phyloP scores from a whole-genome alignment of 2,797 vertebrate species.

The Pantherophis vulpinus region DNA sequence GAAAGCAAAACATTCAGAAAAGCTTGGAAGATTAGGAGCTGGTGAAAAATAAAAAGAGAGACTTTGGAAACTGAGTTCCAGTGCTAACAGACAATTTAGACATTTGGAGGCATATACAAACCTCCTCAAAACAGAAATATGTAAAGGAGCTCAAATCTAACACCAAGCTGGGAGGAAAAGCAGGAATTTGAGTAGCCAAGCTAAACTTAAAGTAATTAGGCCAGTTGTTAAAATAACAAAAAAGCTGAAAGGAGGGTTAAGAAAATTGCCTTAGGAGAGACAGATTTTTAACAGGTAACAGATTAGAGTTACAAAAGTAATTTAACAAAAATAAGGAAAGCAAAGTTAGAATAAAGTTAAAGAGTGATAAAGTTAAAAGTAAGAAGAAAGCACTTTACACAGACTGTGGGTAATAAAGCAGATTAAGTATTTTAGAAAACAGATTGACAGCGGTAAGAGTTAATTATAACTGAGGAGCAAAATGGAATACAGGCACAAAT shows the following conservation, averaged over 20 bases:
- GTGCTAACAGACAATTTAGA: neutral
- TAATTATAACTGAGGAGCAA: neutral
- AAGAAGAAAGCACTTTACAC: neutral
- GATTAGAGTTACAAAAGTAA: neutral
- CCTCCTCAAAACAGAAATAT: neutral
- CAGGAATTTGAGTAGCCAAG: neutral
- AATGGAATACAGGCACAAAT: neutral
- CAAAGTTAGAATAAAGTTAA: neutral
- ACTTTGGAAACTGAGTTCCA: neutral
- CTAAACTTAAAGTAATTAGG: neutral
- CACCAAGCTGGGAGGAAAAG: neutral
- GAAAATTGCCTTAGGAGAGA: conserved; percentile 26
- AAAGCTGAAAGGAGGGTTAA: neutral
- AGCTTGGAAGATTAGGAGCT: neutral
- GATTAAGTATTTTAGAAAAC: neutral
- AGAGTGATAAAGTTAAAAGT: neutral
- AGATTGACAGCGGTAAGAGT: neutral
- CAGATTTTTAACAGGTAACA: neutral
- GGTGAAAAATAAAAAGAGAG: neutral
- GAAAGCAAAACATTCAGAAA: neutral
- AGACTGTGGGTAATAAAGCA: neutral
- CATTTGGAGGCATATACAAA: neutral
- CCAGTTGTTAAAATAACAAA: neutral
- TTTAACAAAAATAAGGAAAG: neutral
- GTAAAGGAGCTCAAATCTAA: neutral